phyloP scores from a whole-genome alignment of 2,888 invertebrate genomes.

The Coecobrya sp. region DNA sequence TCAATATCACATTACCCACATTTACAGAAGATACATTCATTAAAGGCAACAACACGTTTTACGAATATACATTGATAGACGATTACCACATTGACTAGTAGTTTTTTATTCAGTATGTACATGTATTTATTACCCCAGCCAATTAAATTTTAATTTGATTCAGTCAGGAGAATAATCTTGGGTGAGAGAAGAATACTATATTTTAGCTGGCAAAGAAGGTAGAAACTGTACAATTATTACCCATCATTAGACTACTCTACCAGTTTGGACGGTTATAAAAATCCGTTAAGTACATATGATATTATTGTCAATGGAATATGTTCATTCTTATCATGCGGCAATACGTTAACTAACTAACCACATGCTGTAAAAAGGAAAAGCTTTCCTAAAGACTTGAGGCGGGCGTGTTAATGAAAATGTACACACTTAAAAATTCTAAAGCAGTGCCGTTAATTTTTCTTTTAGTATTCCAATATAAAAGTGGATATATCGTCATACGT shows the following conservation, averaged over 20 bases:
- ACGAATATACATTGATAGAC: slow-evolving; percentile 47
- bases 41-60: slow-evolving; percentile 27
- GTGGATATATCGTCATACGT: no score
- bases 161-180: background rate
- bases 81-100: slow-evolving; percentile 52
- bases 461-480: no score
- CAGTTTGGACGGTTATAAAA: no score
- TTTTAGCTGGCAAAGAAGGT: background rate
- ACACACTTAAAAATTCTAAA: no score
- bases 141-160: background rate
- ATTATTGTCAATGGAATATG: no score
- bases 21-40: slow-evolving; percentile 18
- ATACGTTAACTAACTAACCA: no score
- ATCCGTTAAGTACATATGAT: no score
- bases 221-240: background rate
- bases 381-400: no score
- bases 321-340: background rate
- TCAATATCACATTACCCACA: slow-evolving; percentile 11
- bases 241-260: background rate
- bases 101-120: slow-evolving; percentile 22
- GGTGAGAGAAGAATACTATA: background rate
- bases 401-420: no score
- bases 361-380: no score
- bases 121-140: slow-evolving; percentile 42
- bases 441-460: no score